A percentile compares a stretch with the other conserved stretches of the same genome.
Evolutionary conservation across 2,113 vertebrate species (phyloP).

Genomic region (Ailurus styani): DNA sequence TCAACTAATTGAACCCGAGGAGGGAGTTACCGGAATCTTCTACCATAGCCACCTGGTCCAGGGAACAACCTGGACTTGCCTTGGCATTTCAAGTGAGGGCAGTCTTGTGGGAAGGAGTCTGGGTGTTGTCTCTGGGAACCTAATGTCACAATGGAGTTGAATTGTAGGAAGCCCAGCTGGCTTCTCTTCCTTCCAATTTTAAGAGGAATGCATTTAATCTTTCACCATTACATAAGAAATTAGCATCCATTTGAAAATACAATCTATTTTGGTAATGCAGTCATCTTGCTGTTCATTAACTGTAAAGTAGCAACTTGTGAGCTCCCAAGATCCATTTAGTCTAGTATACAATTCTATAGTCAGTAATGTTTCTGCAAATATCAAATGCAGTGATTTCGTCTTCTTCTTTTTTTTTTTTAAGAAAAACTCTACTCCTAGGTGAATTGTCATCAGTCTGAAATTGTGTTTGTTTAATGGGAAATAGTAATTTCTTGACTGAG

Average conservation of each 20-base stretch:
- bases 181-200: not conserved
- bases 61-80: not conserved
- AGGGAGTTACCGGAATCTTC: not conserved
- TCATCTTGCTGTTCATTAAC: not conserved
- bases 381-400: not conserved
- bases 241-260: not conserved
- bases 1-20: not conserved
- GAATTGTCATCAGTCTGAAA: not conserved
- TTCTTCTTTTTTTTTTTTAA: not conserved
- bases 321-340: not conserved
- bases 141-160: not conserved
- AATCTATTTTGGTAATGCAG: not conserved
- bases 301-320: not conserved
- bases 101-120: not conserved
- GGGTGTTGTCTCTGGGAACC: not conserved
- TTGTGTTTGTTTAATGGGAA: not conserved
- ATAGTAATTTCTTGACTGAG: not conserved
- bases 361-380: not conserved
- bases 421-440: not conserved
- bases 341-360: not conserved
- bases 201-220: not conserved
- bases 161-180: not conserved
- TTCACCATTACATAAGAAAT: not conserved
- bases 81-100: not conserved
- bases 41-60: not conserved